Conservation (phyloP, 2,797 vertebrate species). For the Margarornis squamiger region DNA sequence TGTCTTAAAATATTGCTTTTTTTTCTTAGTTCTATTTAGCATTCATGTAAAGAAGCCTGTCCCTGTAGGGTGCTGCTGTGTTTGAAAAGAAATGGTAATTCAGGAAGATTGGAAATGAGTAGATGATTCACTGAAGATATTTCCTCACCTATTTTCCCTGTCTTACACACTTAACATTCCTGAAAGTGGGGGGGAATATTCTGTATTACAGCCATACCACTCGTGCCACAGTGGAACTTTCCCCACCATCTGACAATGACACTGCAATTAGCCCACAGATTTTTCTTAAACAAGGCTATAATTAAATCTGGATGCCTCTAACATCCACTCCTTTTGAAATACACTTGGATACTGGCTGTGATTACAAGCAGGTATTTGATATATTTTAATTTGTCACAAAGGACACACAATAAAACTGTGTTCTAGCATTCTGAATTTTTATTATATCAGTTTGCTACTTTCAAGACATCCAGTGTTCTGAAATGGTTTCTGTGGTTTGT, state of each 20-base stretch:
- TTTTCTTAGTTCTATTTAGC: constrained; percentile 14
- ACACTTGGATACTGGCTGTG: not conserved
- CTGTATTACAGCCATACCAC: not conserved
- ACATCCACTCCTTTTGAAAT: not conserved
- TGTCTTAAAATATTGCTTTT: not conserved
- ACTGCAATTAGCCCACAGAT: not conserved
- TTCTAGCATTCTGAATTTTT: not conserved
- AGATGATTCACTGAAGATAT: constrained; percentile 3
- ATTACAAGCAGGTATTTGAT: not conserved
- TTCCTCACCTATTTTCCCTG: not conserved
- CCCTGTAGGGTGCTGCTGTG: not conserved
- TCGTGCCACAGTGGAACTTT: not conserved
- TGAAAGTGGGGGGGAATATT: not conserved
- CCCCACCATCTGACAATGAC: not conserved
- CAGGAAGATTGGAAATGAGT: constrained; percentile 38
- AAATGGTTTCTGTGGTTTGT: not conserved
- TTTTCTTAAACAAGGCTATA: not conserved
- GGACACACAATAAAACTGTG: not conserved
- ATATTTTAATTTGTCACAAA: not conserved
- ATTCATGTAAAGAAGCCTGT: not conserved
- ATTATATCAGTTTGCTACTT: not conserved
- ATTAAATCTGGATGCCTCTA: not conserved
- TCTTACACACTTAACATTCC: not conserved
- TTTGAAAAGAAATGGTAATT: constrained; percentile 54
- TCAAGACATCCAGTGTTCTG: not conserved